Conservation (phyloP, 2,888 invertebrate species). For the Agrypnus murinus region DNA sequence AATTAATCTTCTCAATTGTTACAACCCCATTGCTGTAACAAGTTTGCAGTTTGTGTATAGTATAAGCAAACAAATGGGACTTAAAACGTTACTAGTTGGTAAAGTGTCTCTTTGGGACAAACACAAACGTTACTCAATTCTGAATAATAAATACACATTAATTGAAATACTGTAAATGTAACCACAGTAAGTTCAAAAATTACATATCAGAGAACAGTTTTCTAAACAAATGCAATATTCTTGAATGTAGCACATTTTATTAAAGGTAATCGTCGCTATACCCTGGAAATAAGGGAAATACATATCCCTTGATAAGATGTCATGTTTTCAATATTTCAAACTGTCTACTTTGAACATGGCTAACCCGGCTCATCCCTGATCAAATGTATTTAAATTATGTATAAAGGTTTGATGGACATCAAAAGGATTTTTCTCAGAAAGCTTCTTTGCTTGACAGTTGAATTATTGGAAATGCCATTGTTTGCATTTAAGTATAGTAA, state of each 20-base stretch:
- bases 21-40: conserved; percentile 11
- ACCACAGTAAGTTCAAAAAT: too few species aligned
- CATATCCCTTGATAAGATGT: background rate
- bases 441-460: background rate
- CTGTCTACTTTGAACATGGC: conserved; percentile 6
- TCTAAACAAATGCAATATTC: background rate
- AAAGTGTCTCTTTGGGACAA: conserved; percentile 6
- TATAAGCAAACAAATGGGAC: conserved; percentile 14
- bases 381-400: conserved; percentile 9
- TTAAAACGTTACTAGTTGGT: background rate
- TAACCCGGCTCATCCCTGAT: conserved; percentile 16
- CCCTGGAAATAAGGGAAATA: background rate
- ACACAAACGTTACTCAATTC: conserved; percentile 11
- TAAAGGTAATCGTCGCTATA: too few species aligned
- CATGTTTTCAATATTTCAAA: conserved; percentile 16
- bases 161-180: too few species aligned
- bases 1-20: conserved; percentile 37
- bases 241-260: too few species aligned
- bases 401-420: conserved; percentile 17
- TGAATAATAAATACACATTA: conserved; percentile 1
- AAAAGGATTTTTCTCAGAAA: conserved; percentile 1
- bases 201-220: background rate
- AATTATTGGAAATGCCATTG: background rate
- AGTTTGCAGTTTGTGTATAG: conserved; percentile 22
- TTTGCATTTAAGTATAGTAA: background rate